These are phyloP conservation scores for Mionectes macconnelli DNA, from an alignment of 2,113 vertebrate genomes.

Conservation along the genomic window DNA sequence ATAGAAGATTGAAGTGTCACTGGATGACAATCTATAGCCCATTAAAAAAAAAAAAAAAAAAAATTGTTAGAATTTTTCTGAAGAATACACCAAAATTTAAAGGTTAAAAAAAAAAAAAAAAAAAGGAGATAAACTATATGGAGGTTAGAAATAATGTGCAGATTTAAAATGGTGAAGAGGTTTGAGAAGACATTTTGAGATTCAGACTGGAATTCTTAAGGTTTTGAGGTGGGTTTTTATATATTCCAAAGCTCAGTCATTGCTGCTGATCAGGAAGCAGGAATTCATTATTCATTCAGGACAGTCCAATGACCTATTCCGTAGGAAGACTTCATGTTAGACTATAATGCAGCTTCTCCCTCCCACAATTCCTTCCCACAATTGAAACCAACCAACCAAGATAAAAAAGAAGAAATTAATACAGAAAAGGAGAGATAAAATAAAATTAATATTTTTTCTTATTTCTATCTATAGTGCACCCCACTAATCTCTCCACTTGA, in stretches of 20 bases:
- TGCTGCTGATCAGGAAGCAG: not conserved
- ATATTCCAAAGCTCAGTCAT: not conserved
- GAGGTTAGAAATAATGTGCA: not conserved
- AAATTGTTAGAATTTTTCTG: not conserved
- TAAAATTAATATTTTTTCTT: not conserved
- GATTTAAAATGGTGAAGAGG: not conserved
- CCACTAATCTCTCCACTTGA: not conserved
- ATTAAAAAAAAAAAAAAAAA: no score
- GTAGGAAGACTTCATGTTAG: not conserved
- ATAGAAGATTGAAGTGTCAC: not conserved
- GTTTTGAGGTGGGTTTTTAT: not conserved
- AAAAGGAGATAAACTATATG: not conserved
- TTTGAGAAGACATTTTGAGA: not conserved
- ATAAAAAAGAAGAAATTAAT: not conserved
- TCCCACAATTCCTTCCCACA: not conserved
- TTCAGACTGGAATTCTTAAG: not conserved
- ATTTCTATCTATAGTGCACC: not conserved
- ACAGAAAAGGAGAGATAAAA: not conserved
- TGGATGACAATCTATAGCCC: not conserved
- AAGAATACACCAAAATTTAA: not conserved
- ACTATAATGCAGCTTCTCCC: not conserved
- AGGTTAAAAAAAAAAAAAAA: not conserved
- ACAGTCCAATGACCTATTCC: not conserved
- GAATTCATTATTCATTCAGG: not conserved
- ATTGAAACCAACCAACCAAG: not conserved